Base-by-base conservation (phyloP, 1,140 invertebrate species). In the Caenorhabditis briggsae region DNA sequence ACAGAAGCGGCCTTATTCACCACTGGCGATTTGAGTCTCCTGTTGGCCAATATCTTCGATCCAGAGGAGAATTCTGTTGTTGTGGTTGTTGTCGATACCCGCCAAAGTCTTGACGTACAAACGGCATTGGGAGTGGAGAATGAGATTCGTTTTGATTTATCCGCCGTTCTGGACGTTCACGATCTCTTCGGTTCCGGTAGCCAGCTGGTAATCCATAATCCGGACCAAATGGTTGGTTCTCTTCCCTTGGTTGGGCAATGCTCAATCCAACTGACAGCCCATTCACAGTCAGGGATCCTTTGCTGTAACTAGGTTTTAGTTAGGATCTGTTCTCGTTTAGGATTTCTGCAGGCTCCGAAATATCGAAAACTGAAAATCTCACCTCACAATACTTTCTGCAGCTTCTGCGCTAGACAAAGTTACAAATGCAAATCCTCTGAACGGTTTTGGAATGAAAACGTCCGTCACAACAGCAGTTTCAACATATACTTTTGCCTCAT, bases 371-470 rank as follows among this genome's bases (percentile, higher is more conserved):
- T n/a, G n/a, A n/a, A 18, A 20, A n/a, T 58, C 16, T 70, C 18
- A 78, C 70, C 70, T 78, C 0, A 78, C 70, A 7, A 87, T 84
- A n/a, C 65, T 84, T 48, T 84, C 65, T 9, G 86, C 86, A n/a
- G 64, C 65, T 58, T 87, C 86, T 23, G 61, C 48, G 20, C 65
- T 84, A 9, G 86, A 87, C 46, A 87, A 58, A 1, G 86, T 84
- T 7, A 87, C 86, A 56, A 87, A 87, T 16, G 61, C 86, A 53
- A 87, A 87, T 48, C 86, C 86, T 59, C 86, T 56, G 46, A 87
- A 87, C 9, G 86, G 86, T 14, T 55, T 50, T 18, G 86, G 86
- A 25, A 87, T 46, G 41, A 87, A 87, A 58, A 84, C 82, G 55
- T 87, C 86, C 2, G 82, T 87, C 12, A 87, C 58, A 50, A 65